phyloP scores from a whole-genome alignment of 2,888 invertebrate genomes.

The Stenchaetothrips biformis region DNA sequence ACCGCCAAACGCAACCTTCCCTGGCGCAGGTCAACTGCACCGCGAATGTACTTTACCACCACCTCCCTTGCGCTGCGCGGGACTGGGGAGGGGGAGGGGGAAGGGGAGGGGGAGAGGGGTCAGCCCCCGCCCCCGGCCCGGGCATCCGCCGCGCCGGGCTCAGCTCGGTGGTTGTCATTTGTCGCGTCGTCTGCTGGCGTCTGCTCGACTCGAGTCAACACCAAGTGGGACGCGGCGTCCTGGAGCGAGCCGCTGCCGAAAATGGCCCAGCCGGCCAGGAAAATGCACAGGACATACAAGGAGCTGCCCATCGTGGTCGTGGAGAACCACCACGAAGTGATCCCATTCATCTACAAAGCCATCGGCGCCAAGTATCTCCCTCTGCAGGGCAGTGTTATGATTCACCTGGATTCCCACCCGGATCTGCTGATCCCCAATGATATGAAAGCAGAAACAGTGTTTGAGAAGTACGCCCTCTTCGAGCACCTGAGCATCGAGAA shows the following conservation, averaged over 20 bases:
- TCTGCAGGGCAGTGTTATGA: conserved; percentile 64
- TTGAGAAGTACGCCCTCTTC: conserved; percentile 65
- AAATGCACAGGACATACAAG: conserved; percentile 46
- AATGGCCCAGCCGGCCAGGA: not conserved
- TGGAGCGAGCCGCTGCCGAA: not conserved
- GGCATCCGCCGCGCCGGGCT: too few relatives aligned
- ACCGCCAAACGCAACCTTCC: too few relatives aligned
- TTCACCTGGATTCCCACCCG: conserved; percentile 91
- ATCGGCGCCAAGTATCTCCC: conserved; percentile 78
- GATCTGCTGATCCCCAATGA: conserved; percentile 79
- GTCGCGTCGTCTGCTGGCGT: not conserved
- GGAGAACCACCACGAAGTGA: conserved; percentile 73
- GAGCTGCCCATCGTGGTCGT: conserved; percentile 71
- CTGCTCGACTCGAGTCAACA: not conserved
- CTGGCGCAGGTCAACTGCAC: too few relatives aligned
- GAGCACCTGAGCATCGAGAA: conserved; percentile 75
- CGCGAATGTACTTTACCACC: too few relatives aligned
- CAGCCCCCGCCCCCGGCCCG: too few relatives aligned
- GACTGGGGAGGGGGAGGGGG: too few relatives aligned
- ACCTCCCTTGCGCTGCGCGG: too few relatives aligned
- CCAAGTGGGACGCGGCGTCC: too few relatives aligned
- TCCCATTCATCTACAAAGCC: conserved; percentile 71
- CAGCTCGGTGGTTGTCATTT: not conserved
- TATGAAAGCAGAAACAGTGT: conserved; percentile 69
- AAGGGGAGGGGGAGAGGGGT: too few relatives aligned